These are phyloP conservation scores for Mesorhabditis sp. DNA, from an alignment of 2,888 invertebrate species.

Conservation along the genomic window DNA sequence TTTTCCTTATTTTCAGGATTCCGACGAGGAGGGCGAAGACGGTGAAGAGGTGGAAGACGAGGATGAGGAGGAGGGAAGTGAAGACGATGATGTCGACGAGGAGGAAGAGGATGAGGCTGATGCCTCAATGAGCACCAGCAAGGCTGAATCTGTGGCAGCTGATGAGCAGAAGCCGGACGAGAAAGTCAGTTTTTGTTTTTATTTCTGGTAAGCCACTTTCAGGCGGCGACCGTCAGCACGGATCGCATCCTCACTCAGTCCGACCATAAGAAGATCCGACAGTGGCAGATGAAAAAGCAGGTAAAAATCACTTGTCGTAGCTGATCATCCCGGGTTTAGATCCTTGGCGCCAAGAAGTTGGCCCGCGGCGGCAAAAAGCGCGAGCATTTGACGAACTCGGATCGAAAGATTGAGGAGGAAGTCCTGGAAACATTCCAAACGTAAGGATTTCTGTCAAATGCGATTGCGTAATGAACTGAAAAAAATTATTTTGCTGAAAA, in stretches of 20 bases:
- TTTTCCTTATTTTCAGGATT: not conserved
- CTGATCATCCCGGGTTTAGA: slow-evolving; percentile 8
- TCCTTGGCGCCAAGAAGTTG: not conserved
- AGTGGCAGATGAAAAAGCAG: slow-evolving; percentile 48
- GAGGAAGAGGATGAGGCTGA: slow-evolving; percentile 63
- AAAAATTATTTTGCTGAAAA: slow-evolving; percentile 7
- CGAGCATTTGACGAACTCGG: slow-evolving; percentile 41
- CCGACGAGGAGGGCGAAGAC: slow-evolving; percentile 24
- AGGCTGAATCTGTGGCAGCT: not conserved
- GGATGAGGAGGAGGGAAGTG: slow-evolving; percentile 72
- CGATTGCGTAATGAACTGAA: too few relatives aligned
- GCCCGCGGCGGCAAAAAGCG: slow-evolving; percentile 42
- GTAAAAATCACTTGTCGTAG: slow-evolving; percentile 12
- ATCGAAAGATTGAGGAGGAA: slow-evolving; percentile 44
- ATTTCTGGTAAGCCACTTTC: not conserved
- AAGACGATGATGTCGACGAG: slow-evolving; percentile 85
- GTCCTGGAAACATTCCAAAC: slow-evolving; percentile 41
- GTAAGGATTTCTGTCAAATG: slow-evolving; percentile 17
- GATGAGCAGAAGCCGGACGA: slow-evolving; percentile 13
- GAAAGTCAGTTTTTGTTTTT: slow-evolving; percentile 2
- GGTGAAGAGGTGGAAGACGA: slow-evolving; percentile 47
- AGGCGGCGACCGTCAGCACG: slow-evolving; percentile 28
- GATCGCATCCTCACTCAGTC: slow-evolving; percentile 36
- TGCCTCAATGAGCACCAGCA: too few relatives aligned
- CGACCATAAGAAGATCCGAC: slow-evolving; percentile 50